Evolutionary conservation across 64 coral and sea anemone species (phyloP), one percentile per base, ranked within the genome.

Genomic region (Pocillopora verrucosa): DNA sequence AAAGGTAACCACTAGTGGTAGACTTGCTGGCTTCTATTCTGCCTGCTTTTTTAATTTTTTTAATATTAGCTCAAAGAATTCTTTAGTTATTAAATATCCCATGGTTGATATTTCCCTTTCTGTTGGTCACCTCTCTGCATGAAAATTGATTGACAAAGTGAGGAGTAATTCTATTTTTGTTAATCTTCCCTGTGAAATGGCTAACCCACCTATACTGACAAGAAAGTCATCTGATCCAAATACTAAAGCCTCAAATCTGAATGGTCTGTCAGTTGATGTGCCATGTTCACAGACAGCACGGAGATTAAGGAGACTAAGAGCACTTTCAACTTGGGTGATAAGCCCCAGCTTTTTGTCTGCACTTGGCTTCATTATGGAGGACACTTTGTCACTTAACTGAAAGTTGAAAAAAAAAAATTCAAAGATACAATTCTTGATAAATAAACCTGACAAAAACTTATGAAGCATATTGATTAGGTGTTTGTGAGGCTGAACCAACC

Each of bases 161-260:
- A 51, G 41, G 7, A 51, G 41, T 7, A 51, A 51, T 51, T 63
- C 61, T 11, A 63, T 63, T 13, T 63, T 63, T 9, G 12, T 13
- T 63, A 63, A 1, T 15, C 61, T 0, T 63, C 11, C 4, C 12
- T 13, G 11, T 17, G 12, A 36, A 11, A 14, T 1, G 16, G 41
- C 7, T 7, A 19, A n/a, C 83, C 36, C 88, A 93, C 95, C 95
- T 65, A 99, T 99, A 75, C 91, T 99, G 41, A 88, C 97, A 74
- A 99, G 91, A 41, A 99, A 99, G 67, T 99, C 97, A 89, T 99
- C 97, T 75, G 97, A 99, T 19, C 97, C 97, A 93, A 99, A 99
- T 2, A 95, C 92, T 13, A 99, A 77, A 76, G 97, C 97, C 73
- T 99, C 85, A 77, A 94, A 90, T 38, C 65, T 95, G 70, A 99